Conservation (phyloP, 2,888 invertebrate genomes). For the Standfussiana lucernea region DNA sequence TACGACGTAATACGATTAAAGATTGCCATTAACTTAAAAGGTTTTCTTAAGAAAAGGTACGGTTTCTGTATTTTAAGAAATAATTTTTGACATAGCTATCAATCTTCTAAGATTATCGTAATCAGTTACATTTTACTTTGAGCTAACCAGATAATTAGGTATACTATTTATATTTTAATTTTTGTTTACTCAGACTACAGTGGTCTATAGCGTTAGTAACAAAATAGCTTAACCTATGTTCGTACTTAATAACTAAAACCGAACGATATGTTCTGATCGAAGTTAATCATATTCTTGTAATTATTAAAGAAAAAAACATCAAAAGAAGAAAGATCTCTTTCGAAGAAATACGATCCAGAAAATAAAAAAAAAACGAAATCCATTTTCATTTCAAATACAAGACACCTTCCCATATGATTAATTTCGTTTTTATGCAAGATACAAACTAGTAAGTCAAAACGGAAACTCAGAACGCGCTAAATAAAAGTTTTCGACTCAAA, state of each 20-base stretch:
- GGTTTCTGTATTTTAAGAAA: conserved; percentile 11
- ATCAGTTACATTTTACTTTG: not conserved
- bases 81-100: not conserved
- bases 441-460: conserved; percentile 38
- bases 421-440: conserved; percentile 14
- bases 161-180: too few species aligned
- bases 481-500: conserved; percentile 52
- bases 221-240: too few species aligned
- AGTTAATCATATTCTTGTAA: not conserved
- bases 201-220: too few species aligned
- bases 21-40: conserved; percentile 33
- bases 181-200: too few species aligned
- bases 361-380: conserved; percentile 13
- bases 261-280: too few species aligned
- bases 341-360: not conserved
- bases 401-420: conserved; percentile 6
- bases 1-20: conserved; percentile 31
- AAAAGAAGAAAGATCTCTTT: not conserved
- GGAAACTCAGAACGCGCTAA: conserved; percentile 30
- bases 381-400: not conserved
- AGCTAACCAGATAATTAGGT: not conserved
- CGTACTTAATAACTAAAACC: too few species aligned
- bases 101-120: conserved; percentile 11
- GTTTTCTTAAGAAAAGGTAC: conserved; percentile 26
- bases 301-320: not conserved